Evolutionary conservation across 2,888 invertebrate species (phyloP), one percentile per base, ranked within the genome.

Genomic region (Caenorhabditis becei): DNA sequence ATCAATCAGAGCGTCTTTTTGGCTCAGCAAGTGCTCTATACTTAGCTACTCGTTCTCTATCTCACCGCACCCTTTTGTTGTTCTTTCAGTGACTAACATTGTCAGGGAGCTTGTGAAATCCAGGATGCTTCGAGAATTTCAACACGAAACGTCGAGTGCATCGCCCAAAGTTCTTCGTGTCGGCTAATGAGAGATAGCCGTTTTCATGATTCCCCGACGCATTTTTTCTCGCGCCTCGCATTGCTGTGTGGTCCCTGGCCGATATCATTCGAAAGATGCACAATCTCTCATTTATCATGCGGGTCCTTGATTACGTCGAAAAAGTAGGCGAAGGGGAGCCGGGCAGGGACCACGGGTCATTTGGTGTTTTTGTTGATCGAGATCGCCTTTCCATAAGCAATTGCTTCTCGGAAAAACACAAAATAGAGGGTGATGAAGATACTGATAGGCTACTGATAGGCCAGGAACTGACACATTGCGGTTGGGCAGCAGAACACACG

Each of bases 251-350:
- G n/a, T n/a, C n/a, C n/a, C n/a, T n/a, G n/a, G n/a, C n/a, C n/a
- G 51, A 65, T 37, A 24, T 51, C 63, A 47, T 20, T 32, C 23
- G n/a, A 44, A 71, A 62, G 71, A 71, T 62, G 71, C 51, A 61
- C 59, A 61, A 41, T 28, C 24, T 37, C 23, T n/a, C 62, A 56
- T 63, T 72, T 72, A 72, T 72, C 72, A 63, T 72, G 56, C 49
- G 58, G 37, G 58, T 18, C 47, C 44, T 32, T 49, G 72, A 72
- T 72, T 72, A 62, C 65, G 26, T 53, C 58, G 28, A 18, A 23
- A 26, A 58, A 61, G 24, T 44, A 26, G n/a, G n/a, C n/a, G n/a
- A n/a, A n/a, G n/a, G n/a, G n/a, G 47, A 28, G 24, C n/a, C 35
- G 7, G 18, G 26, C 11, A 7, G 28, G 20, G 18, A 18, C n/a